Percentiles rank a stretch among this genome's conserved stretches.
Evolutionary conservation across 1,140 invertebrate species (phyloP).

Genomic region (Drosophila tristis): DNA sequence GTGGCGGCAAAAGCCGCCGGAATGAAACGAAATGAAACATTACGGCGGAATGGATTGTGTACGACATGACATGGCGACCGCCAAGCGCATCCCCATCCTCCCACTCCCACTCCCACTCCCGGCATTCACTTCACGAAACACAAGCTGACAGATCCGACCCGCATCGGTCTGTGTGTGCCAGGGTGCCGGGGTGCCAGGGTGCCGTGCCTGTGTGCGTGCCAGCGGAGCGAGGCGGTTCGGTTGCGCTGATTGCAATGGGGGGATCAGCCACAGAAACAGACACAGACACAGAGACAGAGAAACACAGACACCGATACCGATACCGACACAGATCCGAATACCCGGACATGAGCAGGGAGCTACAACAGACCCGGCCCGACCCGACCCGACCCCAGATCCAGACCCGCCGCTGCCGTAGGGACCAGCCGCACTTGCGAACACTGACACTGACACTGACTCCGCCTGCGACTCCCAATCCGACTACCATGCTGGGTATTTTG

Average conservation of each 20-base stretch:
- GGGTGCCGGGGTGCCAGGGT: conserved; percentile 19
- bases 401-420: conserved; percentile 19
- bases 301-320: neutral
- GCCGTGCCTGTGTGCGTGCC: conserved; percentile 25
- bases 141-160: conserved; percentile 30
- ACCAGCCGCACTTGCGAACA: conserved; percentile 21
- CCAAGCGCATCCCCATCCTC: conserved; percentile 58
- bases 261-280: conserved; percentile 26
- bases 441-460: neutral
- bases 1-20: conserved; percentile 37
- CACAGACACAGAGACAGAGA: conserved; percentile 1
- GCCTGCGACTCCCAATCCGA: conserved; percentile 9
- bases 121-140: too few species aligned
- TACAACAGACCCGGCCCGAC: too few species aligned
- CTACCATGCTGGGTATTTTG: conserved; percentile 58
- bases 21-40: conserved; percentile 77
- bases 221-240: conserved; percentile 59
- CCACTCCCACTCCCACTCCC: neutral
- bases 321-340: conserved; percentile 2
- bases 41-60: conserved; percentile 75
- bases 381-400: conserved; percentile 11
- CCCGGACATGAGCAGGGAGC: conserved; percentile 7
- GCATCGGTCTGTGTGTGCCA: conserved; percentile 26
- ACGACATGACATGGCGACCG: conserved; percentile 69
- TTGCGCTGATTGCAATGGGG: conserved; percentile 45